Evolutionary conservation across 2,888 invertebrate species (phyloP).

Genomic region (Alitta virens): DNA sequence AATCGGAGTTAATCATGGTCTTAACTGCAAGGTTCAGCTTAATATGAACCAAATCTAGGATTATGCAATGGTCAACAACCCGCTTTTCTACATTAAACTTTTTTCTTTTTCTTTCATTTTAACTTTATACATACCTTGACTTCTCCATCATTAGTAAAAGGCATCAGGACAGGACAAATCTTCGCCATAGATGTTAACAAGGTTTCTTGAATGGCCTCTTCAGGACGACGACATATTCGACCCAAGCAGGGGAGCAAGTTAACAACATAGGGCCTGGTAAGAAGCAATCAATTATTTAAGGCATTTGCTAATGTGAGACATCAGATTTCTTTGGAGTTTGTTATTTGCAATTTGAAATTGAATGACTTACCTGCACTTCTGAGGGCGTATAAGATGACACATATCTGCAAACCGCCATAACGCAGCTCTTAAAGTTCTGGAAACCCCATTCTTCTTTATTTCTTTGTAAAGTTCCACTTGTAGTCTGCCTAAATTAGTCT

Average conservation of each 20-base stretch:
- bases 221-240: slow-evolving; percentile 70
- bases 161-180: slow-evolving; percentile 68
- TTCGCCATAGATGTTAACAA: slow-evolving; percentile 66
- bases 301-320: too few species aligned
- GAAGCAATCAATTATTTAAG: too few species aligned
- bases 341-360: background rate
- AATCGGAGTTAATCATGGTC: too few species aligned
- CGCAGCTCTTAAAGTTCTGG: slow-evolving; percentile 73
- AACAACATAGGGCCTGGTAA: slow-evolving; percentile 68
- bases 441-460: slow-evolving; percentile 74
- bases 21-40: too few species aligned
- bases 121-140: too few species aligned
- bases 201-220: slow-evolving; percentile 72
- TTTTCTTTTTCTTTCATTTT: too few species aligned
- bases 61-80: too few species aligned
- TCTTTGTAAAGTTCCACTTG: slow-evolving; percentile 79
- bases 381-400: slow-evolving; percentile 71
- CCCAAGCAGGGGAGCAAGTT: slow-evolving; percentile 73
- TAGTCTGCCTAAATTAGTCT: slow-evolving; percentile 70
- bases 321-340: too few species aligned
- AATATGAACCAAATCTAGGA: too few species aligned
- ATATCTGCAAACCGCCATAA: slow-evolving; percentile 75
- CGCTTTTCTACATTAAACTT: too few species aligned
- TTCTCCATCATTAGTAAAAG: slow-evolving; percentile 71
- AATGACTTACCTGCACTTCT: slow-evolving; percentile 65